Evolutionary conservation across 2,888 invertebrate species (phyloP).

Genomic region (Melolontha melolontha): DNA sequence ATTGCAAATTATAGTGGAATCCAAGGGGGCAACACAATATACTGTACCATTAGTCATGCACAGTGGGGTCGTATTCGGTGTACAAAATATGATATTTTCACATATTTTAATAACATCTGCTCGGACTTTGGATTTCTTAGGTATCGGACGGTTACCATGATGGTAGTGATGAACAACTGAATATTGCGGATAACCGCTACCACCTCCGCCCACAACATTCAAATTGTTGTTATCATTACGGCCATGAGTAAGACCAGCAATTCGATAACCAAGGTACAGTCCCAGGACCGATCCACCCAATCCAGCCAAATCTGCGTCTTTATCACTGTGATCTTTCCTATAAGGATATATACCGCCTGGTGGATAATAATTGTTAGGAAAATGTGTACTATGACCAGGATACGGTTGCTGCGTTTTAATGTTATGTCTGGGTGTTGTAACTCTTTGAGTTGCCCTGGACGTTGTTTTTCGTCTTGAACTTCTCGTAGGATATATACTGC

Average conservation of each 20-base stretch:
- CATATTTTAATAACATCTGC: conserved; percentile 2
- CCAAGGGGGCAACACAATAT: conserved; percentile 34
- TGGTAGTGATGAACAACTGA: conserved; percentile 15
- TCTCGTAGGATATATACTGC: conserved; percentile 19
- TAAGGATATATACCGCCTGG: conserved; percentile 16
- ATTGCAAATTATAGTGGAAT: conserved; percentile 10
- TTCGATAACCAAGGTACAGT: conserved; percentile 41
- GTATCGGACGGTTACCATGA: conserved; percentile 6
- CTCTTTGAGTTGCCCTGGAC: conserved; percentile 28
- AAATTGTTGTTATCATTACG: conserved; percentile 19
- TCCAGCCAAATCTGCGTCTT: conserved; percentile 41
- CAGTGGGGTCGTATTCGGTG: conserved; percentile 24
- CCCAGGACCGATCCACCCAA: conserved; percentile 42
- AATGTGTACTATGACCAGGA: conserved; percentile 32
- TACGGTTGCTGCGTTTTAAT: conserved; percentile 24
- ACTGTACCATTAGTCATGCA: conserved; percentile 31
- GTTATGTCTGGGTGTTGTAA: conserved; percentile 36
- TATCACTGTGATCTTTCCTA: conserved; percentile 36
- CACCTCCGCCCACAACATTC: conserved; percentile 16
- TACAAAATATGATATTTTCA: conserved; percentile 28
- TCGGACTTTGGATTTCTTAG: conserved; percentile 13
- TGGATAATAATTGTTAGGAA: conserved; percentile 13
- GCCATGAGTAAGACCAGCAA: conserved; percentile 22
- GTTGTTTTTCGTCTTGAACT: conserved; percentile 10
- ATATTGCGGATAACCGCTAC: conserved; percentile 27